phyloP scores from a whole-genome alignment of 2,113 vertebrate genomes.

The Cryptomyrus ogoouensis region DNA sequence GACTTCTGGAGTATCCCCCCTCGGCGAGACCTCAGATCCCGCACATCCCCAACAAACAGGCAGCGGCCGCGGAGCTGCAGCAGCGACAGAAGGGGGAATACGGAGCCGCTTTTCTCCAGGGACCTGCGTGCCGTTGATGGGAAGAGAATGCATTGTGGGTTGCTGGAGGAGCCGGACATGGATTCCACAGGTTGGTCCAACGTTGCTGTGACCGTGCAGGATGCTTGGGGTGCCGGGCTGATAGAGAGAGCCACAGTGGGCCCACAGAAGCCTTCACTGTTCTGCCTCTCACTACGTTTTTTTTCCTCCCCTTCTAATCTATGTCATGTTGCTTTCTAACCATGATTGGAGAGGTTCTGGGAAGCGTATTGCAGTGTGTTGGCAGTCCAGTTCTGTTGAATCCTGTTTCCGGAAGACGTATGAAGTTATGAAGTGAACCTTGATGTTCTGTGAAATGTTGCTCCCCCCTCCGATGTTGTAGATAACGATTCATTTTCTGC shows the following conservation, averaged over 20 bases:
- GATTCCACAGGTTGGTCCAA: constrained; percentile 97
- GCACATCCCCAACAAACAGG: constrained; percentile 58
- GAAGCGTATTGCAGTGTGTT: background rate
- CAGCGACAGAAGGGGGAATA: constrained; percentile 43
- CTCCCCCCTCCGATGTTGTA: no score
- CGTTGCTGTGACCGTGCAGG: constrained; percentile 28
- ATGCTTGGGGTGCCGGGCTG: constrained; percentile 34
- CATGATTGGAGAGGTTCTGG: background rate
- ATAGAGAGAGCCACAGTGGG: constrained; percentile 21
- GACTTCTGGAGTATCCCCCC: constrained; percentile 63
- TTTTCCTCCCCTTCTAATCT: background rate
- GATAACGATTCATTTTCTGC: background rate
- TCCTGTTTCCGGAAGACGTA: background rate
- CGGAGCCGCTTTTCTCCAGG: constrained; percentile 66
- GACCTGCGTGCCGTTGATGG: constrained; percentile 80
- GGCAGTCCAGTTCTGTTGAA: background rate
- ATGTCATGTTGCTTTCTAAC: background rate
- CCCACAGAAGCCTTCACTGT: constrained; percentile 22
- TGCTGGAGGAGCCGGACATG: constrained; percentile 99
- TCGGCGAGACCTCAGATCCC: constrained; percentile 50
- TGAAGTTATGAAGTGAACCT: background rate
- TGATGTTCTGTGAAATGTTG: background rate
- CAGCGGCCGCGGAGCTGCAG: constrained; percentile 57
- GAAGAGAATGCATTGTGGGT: constrained; percentile 99
- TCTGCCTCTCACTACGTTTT: background rate